Conservation (phyloP, 2,113 vertebrate genomes). For the Nesoenas mayeri region DNA sequence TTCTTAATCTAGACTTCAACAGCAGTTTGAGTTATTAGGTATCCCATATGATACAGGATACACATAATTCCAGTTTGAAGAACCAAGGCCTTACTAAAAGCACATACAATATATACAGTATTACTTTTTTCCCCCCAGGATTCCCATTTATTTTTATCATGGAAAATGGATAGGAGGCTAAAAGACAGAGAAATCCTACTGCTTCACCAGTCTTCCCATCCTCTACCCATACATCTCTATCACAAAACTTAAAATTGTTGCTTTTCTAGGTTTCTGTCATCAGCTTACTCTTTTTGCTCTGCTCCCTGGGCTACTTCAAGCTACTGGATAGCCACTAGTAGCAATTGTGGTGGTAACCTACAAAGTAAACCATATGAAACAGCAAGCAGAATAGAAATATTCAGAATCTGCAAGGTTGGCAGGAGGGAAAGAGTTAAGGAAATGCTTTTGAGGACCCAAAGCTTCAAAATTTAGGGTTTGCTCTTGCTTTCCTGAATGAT, state of each 20-base stretch:
- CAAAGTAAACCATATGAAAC: background rate
- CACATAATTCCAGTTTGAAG: background rate
- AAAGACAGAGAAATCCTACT: background rate
- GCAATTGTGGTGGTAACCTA: background rate
- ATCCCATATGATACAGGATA: background rate
- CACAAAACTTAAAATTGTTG: background rate
- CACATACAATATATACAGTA: background rate
- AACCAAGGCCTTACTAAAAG: background rate
- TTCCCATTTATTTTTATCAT: background rate
- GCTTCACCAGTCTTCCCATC: background rate
- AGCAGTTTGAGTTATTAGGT: background rate
- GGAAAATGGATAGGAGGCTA: background rate
- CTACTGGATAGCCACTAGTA: background rate
- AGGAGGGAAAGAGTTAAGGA: background rate
- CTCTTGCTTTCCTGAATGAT: conserved; percentile 10
- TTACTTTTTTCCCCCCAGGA: fast-evolving
- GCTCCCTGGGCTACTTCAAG: background rate
- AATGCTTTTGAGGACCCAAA: background rate
- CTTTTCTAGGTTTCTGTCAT: background rate
- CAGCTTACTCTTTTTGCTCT: background rate
- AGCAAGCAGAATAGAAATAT: background rate
- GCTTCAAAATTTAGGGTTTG: background rate
- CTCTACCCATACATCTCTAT: fast-evolving
- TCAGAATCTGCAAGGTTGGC: background rate
- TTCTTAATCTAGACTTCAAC: background rate